Evolutionary conservation across 2,888 invertebrate species (phyloP).

Genomic region (Mesorhabditis belari): DNA sequence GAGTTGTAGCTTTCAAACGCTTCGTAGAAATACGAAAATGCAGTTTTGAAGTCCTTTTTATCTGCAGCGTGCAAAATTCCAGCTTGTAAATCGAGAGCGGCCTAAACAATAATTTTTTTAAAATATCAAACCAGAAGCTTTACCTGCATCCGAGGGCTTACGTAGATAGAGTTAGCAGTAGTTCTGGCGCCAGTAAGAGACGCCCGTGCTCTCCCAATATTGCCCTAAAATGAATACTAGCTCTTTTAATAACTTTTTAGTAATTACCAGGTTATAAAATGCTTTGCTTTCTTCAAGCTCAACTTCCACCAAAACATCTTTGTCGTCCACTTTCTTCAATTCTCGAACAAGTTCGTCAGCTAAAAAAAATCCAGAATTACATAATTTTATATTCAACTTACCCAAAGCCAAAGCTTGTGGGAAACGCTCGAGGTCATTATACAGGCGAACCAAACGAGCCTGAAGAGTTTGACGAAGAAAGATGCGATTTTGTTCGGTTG

Average conservation of each 20-base stretch:
- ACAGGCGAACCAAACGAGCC: slow-evolving; percentile 87
- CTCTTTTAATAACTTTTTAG: slow-evolving; percentile 5
- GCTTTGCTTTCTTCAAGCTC: slow-evolving; percentile 96
- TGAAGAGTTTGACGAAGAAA: slow-evolving; percentile 92
- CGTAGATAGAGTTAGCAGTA: slow-evolving; percentile 99
- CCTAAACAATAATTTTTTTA: slow-evolving; percentile 66
- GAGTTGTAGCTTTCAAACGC: slow-evolving; percentile 91
- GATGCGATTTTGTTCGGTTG: slow-evolving; percentile 90
- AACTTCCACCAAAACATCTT: slow-evolving; percentile 94
- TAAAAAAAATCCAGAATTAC: slow-evolving; percentile 9
- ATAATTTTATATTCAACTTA: slow-evolving; percentile 21
- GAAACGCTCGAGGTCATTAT: slow-evolving; percentile 59
- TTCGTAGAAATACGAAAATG: slow-evolving; percentile 98
- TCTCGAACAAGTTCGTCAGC: slow-evolving; percentile 72
- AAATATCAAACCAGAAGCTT: slow-evolving; percentile 1
- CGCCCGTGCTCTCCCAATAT: slow-evolving; percentile 72
- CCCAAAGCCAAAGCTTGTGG: slow-evolving; percentile 53
- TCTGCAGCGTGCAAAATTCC: slow-evolving; percentile 97
- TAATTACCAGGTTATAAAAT: slow-evolving; percentile 77
- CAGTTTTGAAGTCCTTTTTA: slow-evolving; percentile 97
- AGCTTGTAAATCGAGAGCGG: slow-evolving; percentile 89
- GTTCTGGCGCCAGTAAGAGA: slow-evolving; percentile 94
- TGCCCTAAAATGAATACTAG: too few relatives aligned
- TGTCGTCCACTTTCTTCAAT: slow-evolving; percentile 95
- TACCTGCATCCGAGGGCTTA: slow-evolving; percentile 96